Evolutionary conservation across 2,113 vertebrate species (phyloP).

Genomic region (Phalacrocorax brasilianus): DNA sequence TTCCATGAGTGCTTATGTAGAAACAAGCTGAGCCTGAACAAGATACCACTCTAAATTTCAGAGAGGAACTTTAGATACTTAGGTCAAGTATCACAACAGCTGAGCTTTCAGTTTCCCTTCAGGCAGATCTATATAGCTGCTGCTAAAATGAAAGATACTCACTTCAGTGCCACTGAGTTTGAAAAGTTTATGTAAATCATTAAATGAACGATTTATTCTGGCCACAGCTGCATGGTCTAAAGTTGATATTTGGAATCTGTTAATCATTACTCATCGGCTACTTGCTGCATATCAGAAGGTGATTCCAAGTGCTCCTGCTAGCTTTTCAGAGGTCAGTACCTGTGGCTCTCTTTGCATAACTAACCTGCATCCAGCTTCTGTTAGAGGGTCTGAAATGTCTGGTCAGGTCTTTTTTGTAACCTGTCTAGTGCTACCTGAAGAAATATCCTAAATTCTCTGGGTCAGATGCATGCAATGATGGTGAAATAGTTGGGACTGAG

Average conservation of each 20-base stretch:
- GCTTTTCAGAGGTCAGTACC: conserved; percentile 40
- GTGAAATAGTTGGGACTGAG: not conserved
- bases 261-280: conserved; percentile 68
- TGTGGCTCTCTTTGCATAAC: conserved; percentile 38
- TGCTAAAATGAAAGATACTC: not conserved
- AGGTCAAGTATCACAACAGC: not conserved
- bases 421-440: not conserved
- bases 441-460: not conserved
- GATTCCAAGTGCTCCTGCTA: not conserved
- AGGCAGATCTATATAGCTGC: not conserved
- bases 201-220: conserved; percentile 52
- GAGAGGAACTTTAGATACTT: not conserved
- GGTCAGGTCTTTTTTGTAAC: not conserved
- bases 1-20: not conserved
- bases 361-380: conserved; percentile 41
- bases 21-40: not conserved
- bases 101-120: conserved; percentile 29
- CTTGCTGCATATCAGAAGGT: conserved; percentile 35
- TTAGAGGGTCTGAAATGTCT: conserved; percentile 61
- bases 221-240: conserved; percentile 32
- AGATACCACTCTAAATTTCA: not conserved
- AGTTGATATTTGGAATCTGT: conserved; percentile 62
- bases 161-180: not conserved
- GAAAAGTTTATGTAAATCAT: conserved; percentile 57
- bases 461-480: not conserved